These are phyloP conservation scores for Neuroscelio doddi DNA, from an alignment of 2,888 invertebrate genomes.

Conservation along the genomic window DNA sequence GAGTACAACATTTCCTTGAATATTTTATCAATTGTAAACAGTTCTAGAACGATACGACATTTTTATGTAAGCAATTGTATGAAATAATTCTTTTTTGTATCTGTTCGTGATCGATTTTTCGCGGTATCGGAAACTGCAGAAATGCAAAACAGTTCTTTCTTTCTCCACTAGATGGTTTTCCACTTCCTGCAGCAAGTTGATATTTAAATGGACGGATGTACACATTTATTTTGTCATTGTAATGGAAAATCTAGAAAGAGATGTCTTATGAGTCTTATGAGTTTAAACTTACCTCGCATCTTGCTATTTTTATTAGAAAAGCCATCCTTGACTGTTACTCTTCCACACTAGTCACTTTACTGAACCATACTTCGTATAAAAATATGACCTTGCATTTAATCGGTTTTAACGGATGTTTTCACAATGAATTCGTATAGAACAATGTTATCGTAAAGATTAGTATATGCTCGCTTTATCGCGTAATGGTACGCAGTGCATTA, in stretches of 20 bases:
- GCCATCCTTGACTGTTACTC: conserved; percentile 32
- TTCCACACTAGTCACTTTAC: conserved; percentile 12
- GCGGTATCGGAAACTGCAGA: conserved; percentile 26
- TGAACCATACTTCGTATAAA: conserved; percentile 11
- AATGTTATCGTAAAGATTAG: conserved; percentile 21
- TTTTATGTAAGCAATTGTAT: too few relatives aligned
- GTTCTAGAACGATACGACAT: too few relatives aligned
- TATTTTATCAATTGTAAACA: too few relatives aligned
- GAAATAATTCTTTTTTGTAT: too few relatives aligned
- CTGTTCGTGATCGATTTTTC: conserved; percentile 23
- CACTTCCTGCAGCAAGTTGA: conserved; percentile 21
- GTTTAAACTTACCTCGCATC: conserved; percentile 25
- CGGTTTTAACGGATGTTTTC: conserved; percentile 24
- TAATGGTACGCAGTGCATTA: too few relatives aligned
- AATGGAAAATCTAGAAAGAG: too few relatives aligned
- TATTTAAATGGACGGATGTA: background rate
- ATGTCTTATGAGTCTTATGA: too few relatives aligned
- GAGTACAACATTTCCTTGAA: too few relatives aligned
- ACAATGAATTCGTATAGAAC: background rate
- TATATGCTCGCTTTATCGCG: background rate
- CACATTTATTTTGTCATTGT: too few relatives aligned
- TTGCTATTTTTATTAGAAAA: conserved; percentile 20
- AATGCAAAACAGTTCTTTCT: conserved; percentile 28
- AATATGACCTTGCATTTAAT: conserved; percentile 35
- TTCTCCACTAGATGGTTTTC: conserved; percentile 34